Evolutionary conservation across 2,888 invertebrate species (phyloP), one percentile per base, ranked within the genome.

Genomic region (Hololepta plana): DNA sequence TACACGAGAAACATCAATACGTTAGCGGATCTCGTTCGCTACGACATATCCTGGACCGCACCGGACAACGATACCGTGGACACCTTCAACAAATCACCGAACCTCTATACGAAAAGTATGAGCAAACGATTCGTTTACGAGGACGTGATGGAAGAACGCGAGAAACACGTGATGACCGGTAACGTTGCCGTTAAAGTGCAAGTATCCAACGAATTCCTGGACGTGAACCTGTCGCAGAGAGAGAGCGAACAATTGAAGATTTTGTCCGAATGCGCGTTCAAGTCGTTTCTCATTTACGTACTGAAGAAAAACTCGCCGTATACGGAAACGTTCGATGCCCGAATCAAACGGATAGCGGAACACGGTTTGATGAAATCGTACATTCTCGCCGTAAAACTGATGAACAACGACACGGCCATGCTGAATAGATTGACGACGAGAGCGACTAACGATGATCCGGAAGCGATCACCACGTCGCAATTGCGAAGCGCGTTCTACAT

Each of bases 231-330:
- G 17, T n/a, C 17, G 17, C n/a, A n/a, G 7, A 7, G 17, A n/a
- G 30, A 23, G 32, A 27, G 2, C 3, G 17, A 17, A n/a, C 27
- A 39, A 15, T 21, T 39, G 28, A 34, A 32, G 14, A 12, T 35
- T 5, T 23, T 40, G 12, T 30, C 28, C 3, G 28, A 31, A 10
- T 40, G 40, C 27, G 27, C 36, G 3, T 28, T 27, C 7, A 32
- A 11, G 5, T 26, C 31, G 24, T 36, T 37, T 22, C 29, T 34
- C n/a, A 31, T 37, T 8, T 30, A 38, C 24, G 34, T 32, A 7
- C 21, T 41, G 14, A 30, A 24, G 16, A 34, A 27, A 13, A 35
- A 41, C 23, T 40, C 39, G 2, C 40, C 40, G 1, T 37, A 36
- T 29, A 32, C 29, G 3, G 13, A 32, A 12, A 11, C 35, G 12